Conservation (phyloP, 92 coral and sea anemone species). For the Hydrozoanthus gracilis region DNA sequence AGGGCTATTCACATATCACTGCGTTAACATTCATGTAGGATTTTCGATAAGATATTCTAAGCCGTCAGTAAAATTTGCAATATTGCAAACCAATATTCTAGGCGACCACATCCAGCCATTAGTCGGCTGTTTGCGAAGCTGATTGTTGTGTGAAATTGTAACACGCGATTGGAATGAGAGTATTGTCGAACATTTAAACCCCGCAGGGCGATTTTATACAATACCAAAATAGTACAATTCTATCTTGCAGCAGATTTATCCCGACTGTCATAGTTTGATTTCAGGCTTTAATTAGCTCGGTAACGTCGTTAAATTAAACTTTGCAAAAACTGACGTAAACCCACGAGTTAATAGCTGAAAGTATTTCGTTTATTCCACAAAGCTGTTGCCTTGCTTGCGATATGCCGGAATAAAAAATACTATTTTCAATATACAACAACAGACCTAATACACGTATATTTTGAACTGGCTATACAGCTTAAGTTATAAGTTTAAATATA, state of each 20-base stretch:
- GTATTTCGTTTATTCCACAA: neutral
- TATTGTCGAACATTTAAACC: constrained; percentile 30
- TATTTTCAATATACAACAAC: neutral
- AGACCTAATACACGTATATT: neutral
- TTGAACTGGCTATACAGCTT: neutral
- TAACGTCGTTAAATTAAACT: constrained; percentile 4
- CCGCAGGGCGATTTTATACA: constrained; percentile 13
- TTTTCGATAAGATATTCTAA: neutral
- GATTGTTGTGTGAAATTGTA: neutral
- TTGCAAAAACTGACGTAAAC: neutral
- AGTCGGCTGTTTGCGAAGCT: neutral
- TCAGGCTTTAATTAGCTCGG: neutral
- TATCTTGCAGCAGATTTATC: neutral
- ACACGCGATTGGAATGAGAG: constrained; percentile 47
- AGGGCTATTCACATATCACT: constrained; percentile 23
- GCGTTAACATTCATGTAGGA: constrained; percentile 8
- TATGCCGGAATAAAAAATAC: neutral
- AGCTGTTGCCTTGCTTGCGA: constrained; percentile 1
- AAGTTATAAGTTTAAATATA: neutral
- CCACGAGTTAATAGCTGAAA: neutral
- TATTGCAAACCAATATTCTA: neutral
- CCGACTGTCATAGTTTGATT: neutral
- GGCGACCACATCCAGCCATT: neutral
- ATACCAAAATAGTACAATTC: neutral
- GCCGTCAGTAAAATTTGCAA: neutral